Base-by-base conservation (phyloP, 2,113 vertebrate genomes). In the Nibea coibor region DNA sequence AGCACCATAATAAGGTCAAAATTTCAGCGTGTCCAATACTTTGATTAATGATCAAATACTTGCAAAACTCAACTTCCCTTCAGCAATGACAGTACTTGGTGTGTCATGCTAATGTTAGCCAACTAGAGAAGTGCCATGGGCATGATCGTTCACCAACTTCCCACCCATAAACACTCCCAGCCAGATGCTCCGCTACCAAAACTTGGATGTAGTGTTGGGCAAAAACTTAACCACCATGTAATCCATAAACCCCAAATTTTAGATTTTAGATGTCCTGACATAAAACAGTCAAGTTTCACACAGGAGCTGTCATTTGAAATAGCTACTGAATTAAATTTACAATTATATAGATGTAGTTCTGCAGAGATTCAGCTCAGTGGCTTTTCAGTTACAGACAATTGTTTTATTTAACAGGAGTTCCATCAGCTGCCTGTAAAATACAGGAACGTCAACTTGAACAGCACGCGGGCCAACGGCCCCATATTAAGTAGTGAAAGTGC, bases 401-500 rank as follows among this genome's bases (percentile, higher is more conserved):
- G 64, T 70, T 63, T 57, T 12, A 54, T 56, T 47, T 47, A 19
- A 45, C 51, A 17, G 22, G 58, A 43, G 66, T 42, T 72, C 53
- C 19, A 53, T 35, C 57, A 31, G 31, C 15, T 54, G 43, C 35
- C 31, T 35, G 26, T 63, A 16, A 72, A 54, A 19, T 48, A 20
- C 1, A 0, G 8, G 28, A 26, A 28, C 2, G 10, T 61, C 35
- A 76, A 35, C 31, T 35, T 48, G 15, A 57, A 79, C 64, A 58
- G 51, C 43, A 24, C 19, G 17, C 20, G 31, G 56, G n/a, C n/a
- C 54, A 63, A 20, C 50, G 26, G 43, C 31, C 24, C 56, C 43
- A 61, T 47, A 79, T 67, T 66, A 81, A 72, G 53, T 45, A 31
- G 39, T 71, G 16, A 50, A 78, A 39, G 20, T 64, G 50, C 62